Conservation (phyloP, 2,888 invertebrate genomes). For the Salticus scenicus region DNA sequence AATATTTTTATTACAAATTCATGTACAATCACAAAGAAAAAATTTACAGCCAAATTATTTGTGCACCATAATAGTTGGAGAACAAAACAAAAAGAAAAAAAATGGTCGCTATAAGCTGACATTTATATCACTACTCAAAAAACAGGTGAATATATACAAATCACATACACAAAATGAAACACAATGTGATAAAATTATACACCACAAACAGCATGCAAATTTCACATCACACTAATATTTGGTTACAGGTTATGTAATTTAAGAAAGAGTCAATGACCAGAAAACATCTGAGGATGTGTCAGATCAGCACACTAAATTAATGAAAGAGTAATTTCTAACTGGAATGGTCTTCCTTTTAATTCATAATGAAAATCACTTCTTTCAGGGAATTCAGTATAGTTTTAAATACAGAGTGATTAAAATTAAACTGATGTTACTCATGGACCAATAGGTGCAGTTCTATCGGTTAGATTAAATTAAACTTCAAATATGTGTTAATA, state of each 20-base stretch:
- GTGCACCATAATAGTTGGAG: slow-evolving; percentile 45
- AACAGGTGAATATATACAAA: slow-evolving; percentile 45
- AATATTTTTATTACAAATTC: slow-evolving; percentile 67
- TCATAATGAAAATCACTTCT: too few species aligned
- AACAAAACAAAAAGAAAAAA: slow-evolving; percentile 14
- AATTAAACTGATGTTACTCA: too few species aligned
- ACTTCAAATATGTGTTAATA: too few species aligned
- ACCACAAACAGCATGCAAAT: slow-evolving; percentile 19
- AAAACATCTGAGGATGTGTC: not conserved
- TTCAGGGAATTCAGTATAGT: too few species aligned
- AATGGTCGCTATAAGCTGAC: slow-evolving; percentile 37
- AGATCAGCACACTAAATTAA: too few species aligned
- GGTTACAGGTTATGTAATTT: not conserved
- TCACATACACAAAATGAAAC: slow-evolving; percentile 28
- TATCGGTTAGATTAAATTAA: too few species aligned
- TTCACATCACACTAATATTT: slow-evolving; percentile 19
- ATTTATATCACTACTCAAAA: slow-evolving; percentile 43
- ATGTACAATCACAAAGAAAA: slow-evolving; percentile 59
- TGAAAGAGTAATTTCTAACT: too few species aligned
- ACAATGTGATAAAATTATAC: slow-evolving; percentile 25
- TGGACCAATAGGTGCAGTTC: too few species aligned
- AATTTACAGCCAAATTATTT: slow-evolving; percentile 53
- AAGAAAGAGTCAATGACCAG: slow-evolving; percentile 14
- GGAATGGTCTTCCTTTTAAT: too few species aligned
- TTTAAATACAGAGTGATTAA: too few species aligned